A percentile compares a stretch with the other conserved stretches of the same genome.
These are phyloP conservation scores for Myotis yumanensis DNA, from an alignment of 2,113 vertebrate genomes.

Conservation along the genomic window DNA sequence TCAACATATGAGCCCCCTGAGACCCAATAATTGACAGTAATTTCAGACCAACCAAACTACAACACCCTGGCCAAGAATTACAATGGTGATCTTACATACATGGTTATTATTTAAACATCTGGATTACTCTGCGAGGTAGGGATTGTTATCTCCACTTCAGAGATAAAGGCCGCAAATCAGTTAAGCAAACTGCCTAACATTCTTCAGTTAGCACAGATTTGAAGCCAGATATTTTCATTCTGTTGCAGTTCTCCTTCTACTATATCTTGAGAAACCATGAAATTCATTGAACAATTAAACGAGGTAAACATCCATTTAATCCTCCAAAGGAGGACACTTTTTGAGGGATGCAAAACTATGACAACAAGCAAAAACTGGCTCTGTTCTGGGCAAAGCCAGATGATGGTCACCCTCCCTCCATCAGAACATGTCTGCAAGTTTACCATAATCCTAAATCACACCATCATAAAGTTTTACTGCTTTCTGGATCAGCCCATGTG, in stretches of 20 bases:
- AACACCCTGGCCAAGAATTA: neutral
- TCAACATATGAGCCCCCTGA: neutral
- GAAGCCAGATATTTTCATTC: neutral
- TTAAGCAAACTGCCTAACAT: neutral
- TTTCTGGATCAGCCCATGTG: neutral
- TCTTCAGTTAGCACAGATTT: neutral
- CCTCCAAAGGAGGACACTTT: neutral
- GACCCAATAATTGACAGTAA: neutral
- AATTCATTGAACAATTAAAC: neutral
- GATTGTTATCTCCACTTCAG: neutral
- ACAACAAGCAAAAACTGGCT: neutral
- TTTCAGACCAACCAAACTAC: neutral
- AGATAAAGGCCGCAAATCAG: neutral
- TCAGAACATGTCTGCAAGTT: neutral
- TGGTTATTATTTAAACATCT: neutral
- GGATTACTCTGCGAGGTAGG: neutral
- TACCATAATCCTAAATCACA: neutral
- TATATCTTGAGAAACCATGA: neutral
- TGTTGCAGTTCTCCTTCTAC: neutral
- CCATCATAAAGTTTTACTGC: neutral
- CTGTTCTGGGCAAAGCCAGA: neutral
- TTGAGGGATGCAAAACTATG: neutral
- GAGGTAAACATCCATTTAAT: neutral
- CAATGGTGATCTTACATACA: neutral
- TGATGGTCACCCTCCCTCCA: neutral